Evolutionary conservation across 2,888 invertebrate species (phyloP).

Genomic region (Sericinus montela): DNA sequence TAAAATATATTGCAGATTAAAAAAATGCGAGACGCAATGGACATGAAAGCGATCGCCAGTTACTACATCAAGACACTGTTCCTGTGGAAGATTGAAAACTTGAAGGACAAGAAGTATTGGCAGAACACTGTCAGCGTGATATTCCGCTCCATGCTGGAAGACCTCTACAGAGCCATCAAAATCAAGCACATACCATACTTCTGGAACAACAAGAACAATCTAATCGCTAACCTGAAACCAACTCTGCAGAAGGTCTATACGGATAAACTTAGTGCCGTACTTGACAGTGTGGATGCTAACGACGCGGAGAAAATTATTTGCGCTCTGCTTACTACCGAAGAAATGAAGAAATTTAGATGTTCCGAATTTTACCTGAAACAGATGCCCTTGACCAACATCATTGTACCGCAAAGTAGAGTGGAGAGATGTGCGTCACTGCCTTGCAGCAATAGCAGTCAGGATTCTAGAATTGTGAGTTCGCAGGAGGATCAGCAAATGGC

Average conservation of each 20-base stretch:
- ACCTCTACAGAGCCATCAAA: slow-evolving; percentile 43
- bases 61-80: slow-evolving; percentile 80
- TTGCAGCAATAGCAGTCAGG: not conserved
- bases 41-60: slow-evolving; percentile 69
- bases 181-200: slow-evolving; percentile 53
- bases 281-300: slow-evolving; percentile 50
- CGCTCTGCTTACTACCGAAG: slow-evolving; percentile 43
- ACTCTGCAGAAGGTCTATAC: slow-evolving; percentile 44
- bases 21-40: slow-evolving; percentile 69
- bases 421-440: not conserved
- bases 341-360: slow-evolving; percentile 43
- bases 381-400: not conserved
- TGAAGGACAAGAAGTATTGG: slow-evolving; percentile 53
- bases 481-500: not conserved
- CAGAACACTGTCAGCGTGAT: slow-evolving; percentile 45
- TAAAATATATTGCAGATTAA: slow-evolving; percentile 48
- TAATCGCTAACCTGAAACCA: slow-evolving; percentile 50
- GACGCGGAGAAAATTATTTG: slow-evolving; percentile 44
- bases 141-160: slow-evolving; percentile 53
- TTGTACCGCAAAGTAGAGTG: too few relatives aligned
- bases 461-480: not conserved
- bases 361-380: slow-evolving; percentile 47
- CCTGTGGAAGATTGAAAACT: slow-evolving; percentile 54
- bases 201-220: slow-evolving; percentile 56
- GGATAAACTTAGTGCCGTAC: slow-evolving; percentile 51